phyloP scores from a whole-genome alignment of 64 coral and sea anemone species.

The Pocillopora verrucosa region DNA sequence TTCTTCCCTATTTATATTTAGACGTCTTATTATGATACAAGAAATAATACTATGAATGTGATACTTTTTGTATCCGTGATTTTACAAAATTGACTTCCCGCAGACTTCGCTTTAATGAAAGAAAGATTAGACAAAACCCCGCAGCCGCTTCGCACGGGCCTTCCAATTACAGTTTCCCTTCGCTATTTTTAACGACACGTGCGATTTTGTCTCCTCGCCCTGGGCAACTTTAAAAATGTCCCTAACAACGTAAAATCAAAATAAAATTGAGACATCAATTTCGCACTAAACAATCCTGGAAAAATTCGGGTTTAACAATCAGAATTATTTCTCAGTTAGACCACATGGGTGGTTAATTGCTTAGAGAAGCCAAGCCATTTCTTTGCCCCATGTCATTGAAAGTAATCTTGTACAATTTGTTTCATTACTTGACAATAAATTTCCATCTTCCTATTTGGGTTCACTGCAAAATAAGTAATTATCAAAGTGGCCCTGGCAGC shows the following conservation, averaged over 20 bases:
- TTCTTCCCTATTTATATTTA: constrained; percentile 28
- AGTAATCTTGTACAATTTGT: constrained; percentile 45
- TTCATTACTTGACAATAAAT: constrained; percentile 39
- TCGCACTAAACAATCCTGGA: neutral
- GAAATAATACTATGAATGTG: constrained; percentile 52
- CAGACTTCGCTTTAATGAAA: constrained; percentile 21
- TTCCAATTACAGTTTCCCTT: constrained; percentile 32
- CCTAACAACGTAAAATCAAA: neutral
- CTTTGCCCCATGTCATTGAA: neutral
- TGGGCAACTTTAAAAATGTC: neutral
- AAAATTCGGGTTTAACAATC: neutral
- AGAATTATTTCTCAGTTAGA: neutral
- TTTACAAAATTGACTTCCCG: constrained; percentile 50
- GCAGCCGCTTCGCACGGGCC: neutral
- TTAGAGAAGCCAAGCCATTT: neutral
- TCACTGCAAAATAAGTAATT: neutral
- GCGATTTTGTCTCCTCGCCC: neutral
- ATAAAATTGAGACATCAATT: neutral
- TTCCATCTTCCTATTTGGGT: constrained; percentile 25
- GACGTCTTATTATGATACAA: constrained; percentile 51
- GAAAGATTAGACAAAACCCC: constrained; percentile 14
- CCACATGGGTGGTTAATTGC: constrained; percentile 18
- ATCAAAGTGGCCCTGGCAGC: constrained; percentile 7
- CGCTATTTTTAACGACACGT: constrained; percentile 20
- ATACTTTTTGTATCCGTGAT: constrained; percentile 47